Percentiles rank a stretch among this genome's conserved stretches.
Evolutionary conservation across 2,113 vertebrate genomes (phyloP).

Genomic region (Falcunculus frontatus): DNA sequence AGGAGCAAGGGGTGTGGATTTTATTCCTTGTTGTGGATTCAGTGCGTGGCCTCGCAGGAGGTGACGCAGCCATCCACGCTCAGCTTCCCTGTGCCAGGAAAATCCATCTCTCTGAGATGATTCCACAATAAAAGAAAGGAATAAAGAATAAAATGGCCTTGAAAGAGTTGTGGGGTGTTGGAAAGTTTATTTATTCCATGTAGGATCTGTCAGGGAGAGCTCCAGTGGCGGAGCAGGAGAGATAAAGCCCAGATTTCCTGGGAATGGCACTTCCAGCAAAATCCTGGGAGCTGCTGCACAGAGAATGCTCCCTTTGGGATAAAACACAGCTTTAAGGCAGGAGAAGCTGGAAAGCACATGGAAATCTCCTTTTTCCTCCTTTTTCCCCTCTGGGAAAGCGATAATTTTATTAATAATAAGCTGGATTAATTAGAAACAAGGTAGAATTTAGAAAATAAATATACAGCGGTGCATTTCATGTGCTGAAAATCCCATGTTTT

Average conservation of each 20-base stretch:
- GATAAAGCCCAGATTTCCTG: background rate
- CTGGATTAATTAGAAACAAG: background rate
- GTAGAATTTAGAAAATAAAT: background rate
- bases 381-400: background rate
- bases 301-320: too few species aligned
- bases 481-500: background rate
- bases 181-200: background rate
- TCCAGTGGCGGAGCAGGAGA: background rate
- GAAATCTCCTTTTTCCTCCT: background rate
- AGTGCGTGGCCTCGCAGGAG: background rate
- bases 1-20: background rate
- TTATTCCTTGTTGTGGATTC: background rate
- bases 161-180: background rate
- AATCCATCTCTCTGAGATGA: background rate
- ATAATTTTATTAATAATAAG: background rate
- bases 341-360: background rate
- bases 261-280: background rate
- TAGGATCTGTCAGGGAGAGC: background rate
- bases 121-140: background rate
- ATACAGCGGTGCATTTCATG: background rate
- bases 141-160: background rate
- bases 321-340: background rate
- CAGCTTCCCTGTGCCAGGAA: background rate
- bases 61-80: accelerated
- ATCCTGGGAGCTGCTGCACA: background rate